A percentile compares a stretch with the other conserved stretches of the same genome.
Conservation (phyloP, 2,888 invertebrate species). For the Sesia bembeciformis region DNA sequence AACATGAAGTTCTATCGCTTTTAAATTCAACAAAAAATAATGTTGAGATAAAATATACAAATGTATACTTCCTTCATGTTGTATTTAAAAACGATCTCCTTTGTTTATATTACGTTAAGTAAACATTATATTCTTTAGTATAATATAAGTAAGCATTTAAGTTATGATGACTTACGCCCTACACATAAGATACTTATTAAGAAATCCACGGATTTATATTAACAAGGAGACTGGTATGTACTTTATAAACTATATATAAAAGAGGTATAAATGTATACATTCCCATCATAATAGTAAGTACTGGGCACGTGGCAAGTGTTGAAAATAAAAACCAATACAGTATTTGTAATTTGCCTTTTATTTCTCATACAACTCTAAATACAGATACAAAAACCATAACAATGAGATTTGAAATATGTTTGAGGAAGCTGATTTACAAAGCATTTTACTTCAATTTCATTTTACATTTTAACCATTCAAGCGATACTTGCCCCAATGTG, state of each 20-base stretch:
- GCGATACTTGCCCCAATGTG: too few species aligned
- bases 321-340: slow-evolving; percentile 67
- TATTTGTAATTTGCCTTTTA: slow-evolving; percentile 35
- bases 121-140: slow-evolving; percentile 22
- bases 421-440: too few species aligned
- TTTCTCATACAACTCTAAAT: not conserved
- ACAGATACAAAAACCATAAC: too few species aligned
- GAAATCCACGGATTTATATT: slow-evolving; percentile 55
- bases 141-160: slow-evolving; percentile 66
- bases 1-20: slow-evolving; percentile 34
- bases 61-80: slow-evolving; percentile 7
- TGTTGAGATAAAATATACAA: not conserved
- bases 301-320: slow-evolving; percentile 33
- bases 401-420: too few species aligned
- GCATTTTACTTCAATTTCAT: too few species aligned
- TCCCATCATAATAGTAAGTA: slow-evolving; percentile 40
- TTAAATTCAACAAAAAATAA: slow-evolving; percentile 26
- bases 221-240: slow-evolving; percentile 71
- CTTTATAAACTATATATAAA: slow-evolving; percentile 48
- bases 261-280: slow-evolving; percentile 45
- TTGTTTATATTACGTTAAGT: slow-evolving; percentile 29
- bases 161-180: slow-evolving; percentile 49
- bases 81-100: slow-evolving; percentile 38
- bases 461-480: too few species aligned
- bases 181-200: slow-evolving; percentile 52